These are phyloP conservation scores for Brachionus rubens DNA, from an alignment of 1,140 invertebrate species.

Conservation along the genomic window DNA sequence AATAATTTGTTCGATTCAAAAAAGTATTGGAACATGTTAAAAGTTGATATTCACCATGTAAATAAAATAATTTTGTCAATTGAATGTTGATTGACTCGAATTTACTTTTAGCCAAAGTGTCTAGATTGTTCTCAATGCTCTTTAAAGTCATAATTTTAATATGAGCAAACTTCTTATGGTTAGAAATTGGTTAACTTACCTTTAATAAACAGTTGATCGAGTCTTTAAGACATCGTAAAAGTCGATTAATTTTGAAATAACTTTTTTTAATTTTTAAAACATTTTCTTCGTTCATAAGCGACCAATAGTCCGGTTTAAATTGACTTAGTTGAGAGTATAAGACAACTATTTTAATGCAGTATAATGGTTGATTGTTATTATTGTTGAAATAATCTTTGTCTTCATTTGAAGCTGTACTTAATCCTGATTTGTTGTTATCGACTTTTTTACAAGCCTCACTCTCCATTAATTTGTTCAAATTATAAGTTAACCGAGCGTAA, in stretches of 20 bases:
- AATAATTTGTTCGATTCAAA: conserved; percentile 26
- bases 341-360: conserved; percentile 8
- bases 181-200: background rate
- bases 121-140: conserved; percentile 24
- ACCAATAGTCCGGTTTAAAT: conserved; percentile 35
- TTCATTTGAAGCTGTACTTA: background rate
- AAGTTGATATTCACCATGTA: conserved; percentile 20
- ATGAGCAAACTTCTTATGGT: background rate
- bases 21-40: background rate
- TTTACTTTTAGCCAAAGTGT: conserved; percentile 11
- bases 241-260: conserved; percentile 16
- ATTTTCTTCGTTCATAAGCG: conserved; percentile 1
- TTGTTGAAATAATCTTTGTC: background rate
- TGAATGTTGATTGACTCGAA: background rate
- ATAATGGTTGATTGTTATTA: conserved; percentile 27
- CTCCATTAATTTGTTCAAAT: conserved; percentile 20
- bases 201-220: conserved; percentile 25
- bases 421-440: background rate
- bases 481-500: background rate
- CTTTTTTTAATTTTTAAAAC: conserved; percentile 1
- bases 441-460: background rate
- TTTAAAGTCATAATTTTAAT: background rate
- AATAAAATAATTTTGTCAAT: background rate
- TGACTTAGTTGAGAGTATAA: conserved; percentile 20
- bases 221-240: background rate